Evolutionary conservation across 2,113 vertebrate species (phyloP).

Genomic region (Salvator merianae): DNA sequence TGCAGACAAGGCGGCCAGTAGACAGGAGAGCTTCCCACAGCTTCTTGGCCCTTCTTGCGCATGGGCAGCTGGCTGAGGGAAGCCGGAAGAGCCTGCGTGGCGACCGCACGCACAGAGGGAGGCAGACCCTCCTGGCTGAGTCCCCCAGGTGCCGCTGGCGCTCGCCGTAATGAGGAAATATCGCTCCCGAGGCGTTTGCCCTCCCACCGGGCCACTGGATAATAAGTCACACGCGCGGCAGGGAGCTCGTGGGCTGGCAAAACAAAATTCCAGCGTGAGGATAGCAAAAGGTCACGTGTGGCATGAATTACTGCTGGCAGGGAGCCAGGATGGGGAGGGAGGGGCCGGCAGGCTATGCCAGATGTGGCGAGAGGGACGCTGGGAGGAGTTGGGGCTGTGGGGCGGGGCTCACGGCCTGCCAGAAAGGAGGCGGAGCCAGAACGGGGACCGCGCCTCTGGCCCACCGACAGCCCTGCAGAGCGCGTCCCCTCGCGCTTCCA

Average conservation of each 20-base stretch:
- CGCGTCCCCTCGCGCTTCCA: too few relatives aligned
- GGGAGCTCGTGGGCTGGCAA: neutral
- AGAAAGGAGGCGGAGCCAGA: too few relatives aligned
- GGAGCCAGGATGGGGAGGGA: rapidly evolving
- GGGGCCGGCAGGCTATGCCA: neutral
- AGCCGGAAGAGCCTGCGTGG: neutral
- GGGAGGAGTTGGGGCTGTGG: too few relatives aligned
- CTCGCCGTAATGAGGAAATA: constrained; percentile 60
- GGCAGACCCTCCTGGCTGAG: neutral
- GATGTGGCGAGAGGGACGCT: too few relatives aligned
- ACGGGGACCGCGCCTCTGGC: too few relatives aligned
- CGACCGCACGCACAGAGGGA: neutral
- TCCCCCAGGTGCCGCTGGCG: rapidly evolving
- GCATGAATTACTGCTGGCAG: neutral
- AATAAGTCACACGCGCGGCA: constrained; percentile 41
- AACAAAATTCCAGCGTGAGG: neutral
- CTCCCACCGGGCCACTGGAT: constrained; percentile 40
- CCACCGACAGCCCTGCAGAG: too few relatives aligned
- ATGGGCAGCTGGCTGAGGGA: rapidly evolving
- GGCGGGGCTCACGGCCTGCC: too few relatives aligned
- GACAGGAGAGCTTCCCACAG: neutral
- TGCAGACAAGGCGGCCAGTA: neutral
- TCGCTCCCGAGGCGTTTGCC: constrained; percentile 13
- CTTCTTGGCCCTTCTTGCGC: neutral
- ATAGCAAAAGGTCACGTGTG: neutral